Evolutionary conservation across 2,797 vertebrate genomes (phyloP), one percentile per base, ranked within the genome.

Genomic region (Helicolenus hilgendorfi): DNA sequence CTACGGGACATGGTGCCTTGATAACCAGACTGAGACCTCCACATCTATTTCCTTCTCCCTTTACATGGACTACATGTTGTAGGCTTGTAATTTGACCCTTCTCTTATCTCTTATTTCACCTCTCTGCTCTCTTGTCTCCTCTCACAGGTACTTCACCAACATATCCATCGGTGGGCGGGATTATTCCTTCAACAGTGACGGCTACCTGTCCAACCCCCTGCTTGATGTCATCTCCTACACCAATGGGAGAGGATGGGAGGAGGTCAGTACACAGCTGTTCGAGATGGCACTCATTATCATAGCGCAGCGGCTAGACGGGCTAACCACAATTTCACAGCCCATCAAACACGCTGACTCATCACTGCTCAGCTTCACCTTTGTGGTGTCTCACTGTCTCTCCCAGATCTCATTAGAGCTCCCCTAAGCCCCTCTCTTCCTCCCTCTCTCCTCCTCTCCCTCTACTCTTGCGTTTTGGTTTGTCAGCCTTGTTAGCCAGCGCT

Each of bases 191-290:
- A 99, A 98, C 79, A 98, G 97, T n/a, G 98, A 99, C 0, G 98
- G 98, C 8, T 99, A 98, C 94, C 96, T 99, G 94, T 98, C 98
- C 93, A 99, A 99, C 71, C 98, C 98, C 1, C 98, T 98, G 55
- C 96, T 99, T 1, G 98, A 98, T 5, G 98, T 99, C 89, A 98
- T 99, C 95, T 98, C 98, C 79, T 98, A 98, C 91, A 98, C 95
- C 89, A 98, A 98, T 15, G 98, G 98, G 55, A 96, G 98, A 68
- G 98, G 95, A 72, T 99, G 98, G 98, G 98, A 99, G 96, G 98
- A 99, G 97, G 98, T 99, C 94, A 98, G 98, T 94, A 9, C 59
- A 36, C 13, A 60, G 71, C 85, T 63, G 71, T 59, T 67, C 14
- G 4, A 71, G 81, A 27, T 33, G 65, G 2, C 15, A 4, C 71